Percentiles rank a stretch among this genome's conserved stretches.
phyloP scores from a whole-genome alignment of 2,797 vertebrate genomes.

The Poecilia picta region DNA sequence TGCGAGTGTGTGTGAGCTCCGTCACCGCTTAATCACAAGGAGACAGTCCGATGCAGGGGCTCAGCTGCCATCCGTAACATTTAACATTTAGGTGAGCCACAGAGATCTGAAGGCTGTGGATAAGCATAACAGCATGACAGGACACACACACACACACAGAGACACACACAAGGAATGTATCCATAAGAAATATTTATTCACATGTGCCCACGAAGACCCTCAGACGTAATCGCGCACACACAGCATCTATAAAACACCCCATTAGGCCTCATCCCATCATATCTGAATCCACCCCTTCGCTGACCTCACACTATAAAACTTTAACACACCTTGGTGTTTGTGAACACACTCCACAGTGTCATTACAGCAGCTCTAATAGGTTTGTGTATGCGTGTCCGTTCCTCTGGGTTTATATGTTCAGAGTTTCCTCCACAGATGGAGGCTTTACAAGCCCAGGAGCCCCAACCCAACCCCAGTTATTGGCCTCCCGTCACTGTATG shows the following conservation, averaged over 20 bases:
- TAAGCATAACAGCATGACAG: slow-evolving; percentile 51
- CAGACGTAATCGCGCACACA: slow-evolving; percentile 51
- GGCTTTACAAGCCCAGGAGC: slow-evolving; percentile 75
- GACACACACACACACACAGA: slow-evolving; percentile 21
- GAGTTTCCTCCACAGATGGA: slow-evolving; percentile 76
- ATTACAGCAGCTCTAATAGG: slow-evolving; percentile 72
- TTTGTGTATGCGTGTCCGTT: slow-evolving; percentile 59
- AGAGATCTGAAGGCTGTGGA: slow-evolving; percentile 55
- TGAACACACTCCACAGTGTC: slow-evolving; percentile 66
- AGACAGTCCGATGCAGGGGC: slow-evolving; percentile 15
- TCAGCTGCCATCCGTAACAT: slow-evolving; percentile 53
- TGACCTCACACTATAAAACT: slow-evolving; percentile 78
- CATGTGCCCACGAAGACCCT: slow-evolving; percentile 36
- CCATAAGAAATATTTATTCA: slow-evolving; percentile 45
- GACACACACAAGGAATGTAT: slow-evolving; percentile 16
- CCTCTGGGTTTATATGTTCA: slow-evolving; percentile 73
- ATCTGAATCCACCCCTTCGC: slow-evolving; percentile 79
- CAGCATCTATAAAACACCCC: slow-evolving; percentile 69
- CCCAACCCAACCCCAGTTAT: slow-evolving; percentile 49
- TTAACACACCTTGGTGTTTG: slow-evolving; percentile 71
- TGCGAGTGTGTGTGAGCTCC: slow-evolving; percentile 9
- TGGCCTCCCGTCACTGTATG: slow-evolving; percentile 74
- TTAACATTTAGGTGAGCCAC: slow-evolving; percentile 53
- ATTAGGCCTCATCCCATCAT: slow-evolving; percentile 78
- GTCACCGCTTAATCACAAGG: slow-evolving; percentile 41